Conservation (phyloP, 2,113 vertebrate genomes). For the Phrynosoma platyrhinos region DNA sequence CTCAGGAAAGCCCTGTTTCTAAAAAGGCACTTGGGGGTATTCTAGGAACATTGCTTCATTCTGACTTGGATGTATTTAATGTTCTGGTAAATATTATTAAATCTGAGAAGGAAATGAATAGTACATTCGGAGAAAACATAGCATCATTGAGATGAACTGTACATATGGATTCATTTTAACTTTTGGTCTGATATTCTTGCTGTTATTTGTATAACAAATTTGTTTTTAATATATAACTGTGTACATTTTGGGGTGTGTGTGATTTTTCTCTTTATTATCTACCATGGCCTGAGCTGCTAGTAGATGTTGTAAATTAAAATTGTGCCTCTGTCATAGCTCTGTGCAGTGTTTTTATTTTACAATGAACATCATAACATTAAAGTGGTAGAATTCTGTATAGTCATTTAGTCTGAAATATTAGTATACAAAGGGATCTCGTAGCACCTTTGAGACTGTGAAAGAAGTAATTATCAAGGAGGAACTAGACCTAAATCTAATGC, state of each 20-base stretch:
- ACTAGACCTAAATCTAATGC: too few species aligned
- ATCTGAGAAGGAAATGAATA: not conserved
- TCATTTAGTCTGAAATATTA: too few species aligned
- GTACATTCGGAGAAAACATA: not conserved
- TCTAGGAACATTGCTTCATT: not conserved
- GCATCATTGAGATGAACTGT: not conserved
- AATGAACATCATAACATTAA: too few species aligned
- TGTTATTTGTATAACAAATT: not conserved
- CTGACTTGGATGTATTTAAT: not conserved
- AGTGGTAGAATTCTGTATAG: too few species aligned
- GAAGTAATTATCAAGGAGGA: too few species aligned
- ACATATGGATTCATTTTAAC: not conserved
- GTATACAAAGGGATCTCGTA: too few species aligned
- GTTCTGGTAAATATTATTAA: conserved; percentile 4
- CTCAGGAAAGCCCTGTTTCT: not conserved
- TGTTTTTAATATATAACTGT: too few species aligned
- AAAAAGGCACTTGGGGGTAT: not conserved
- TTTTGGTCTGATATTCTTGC: not conserved
- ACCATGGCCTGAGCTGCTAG: not conserved
- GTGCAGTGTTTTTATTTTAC: not conserved
- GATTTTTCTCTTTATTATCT: not conserved
- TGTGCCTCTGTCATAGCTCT: not conserved
- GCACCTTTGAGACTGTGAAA: too few species aligned
- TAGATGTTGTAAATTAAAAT: not conserved
- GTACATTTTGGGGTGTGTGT: not conserved